Evolutionary conservation across 2,113 vertebrate species (phyloP), one percentile per base, ranked within the genome.

Genomic region (Aplodontia rufa): DNA sequence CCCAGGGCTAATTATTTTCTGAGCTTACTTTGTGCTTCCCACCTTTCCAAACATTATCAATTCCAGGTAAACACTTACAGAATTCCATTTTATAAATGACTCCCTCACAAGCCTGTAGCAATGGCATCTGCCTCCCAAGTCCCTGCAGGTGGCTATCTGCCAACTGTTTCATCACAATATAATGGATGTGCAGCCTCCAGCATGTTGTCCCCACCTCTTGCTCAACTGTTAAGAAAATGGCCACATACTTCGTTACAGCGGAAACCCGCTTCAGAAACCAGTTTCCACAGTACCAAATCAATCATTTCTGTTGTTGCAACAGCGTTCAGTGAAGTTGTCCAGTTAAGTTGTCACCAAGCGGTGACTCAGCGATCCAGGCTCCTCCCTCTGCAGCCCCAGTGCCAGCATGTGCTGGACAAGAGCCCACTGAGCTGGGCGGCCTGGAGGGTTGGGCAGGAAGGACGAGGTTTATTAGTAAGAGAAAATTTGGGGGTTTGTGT

Each of bases 401-500:
- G 49, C 42, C 28, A 7, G 19, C 0, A 0, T 16, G 26, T 5
- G 30, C 14, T 37, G 30, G 16, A 22, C n/a, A 42, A 4, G 49
- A 92, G 35, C 45, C 40, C n/a, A 0, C n/a, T n/a, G n/a, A 12
- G 53, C 8, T 5, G 10, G 40, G 22, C 0, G 28, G 30, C 9
- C 2, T 4, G 0, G 4, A 28, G 51, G 64, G 14, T 35, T 35
- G 2, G 0, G 7, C 60, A 7, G 6, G 28, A 47, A 49, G 32
- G 22, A 49, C 4, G 51, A n/a, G 11, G 7, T 32, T n/a, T 40
- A 24, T 35, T 13, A 87, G 37, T 49, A 30, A 81, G n/a, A 37
- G 24, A 35, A 47, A 5, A 58, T 6, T 1, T 11, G 11, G 22
- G 5, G 60, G 13, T 35, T 80, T n/a, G 62, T 16, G 3, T 26